Conservation (phyloP, 2,113 vertebrate genomes). For the Boleophthalmus pectinirostris region DNA sequence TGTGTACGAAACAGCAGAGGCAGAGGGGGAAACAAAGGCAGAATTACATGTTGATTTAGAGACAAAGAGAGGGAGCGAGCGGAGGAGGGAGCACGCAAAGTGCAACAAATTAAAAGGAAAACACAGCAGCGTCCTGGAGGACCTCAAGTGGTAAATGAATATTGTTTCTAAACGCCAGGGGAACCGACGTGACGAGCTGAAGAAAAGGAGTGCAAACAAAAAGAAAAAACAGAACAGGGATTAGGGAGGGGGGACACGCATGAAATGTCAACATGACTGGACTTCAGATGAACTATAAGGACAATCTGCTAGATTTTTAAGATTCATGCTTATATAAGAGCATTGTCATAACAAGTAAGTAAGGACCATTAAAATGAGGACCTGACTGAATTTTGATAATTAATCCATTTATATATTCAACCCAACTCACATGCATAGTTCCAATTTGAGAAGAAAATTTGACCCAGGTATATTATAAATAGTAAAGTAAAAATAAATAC, state of each 20-base stretch:
- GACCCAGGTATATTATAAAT: too few relatives aligned
- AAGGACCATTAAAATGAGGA: too few relatives aligned
- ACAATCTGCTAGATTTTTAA: not conserved
- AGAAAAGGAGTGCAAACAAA: not conserved
- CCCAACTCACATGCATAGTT: too few relatives aligned
- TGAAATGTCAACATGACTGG: not conserved
- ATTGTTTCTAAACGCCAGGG: constrained; percentile 40
- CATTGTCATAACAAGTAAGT: too few relatives aligned
- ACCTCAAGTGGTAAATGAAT: constrained; percentile 44
- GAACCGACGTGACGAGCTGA: constrained; percentile 20
- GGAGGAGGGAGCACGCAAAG: not conserved
- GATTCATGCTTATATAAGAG: too few relatives aligned
- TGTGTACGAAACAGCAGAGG: not conserved
- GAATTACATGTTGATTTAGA: constrained; percentile 20
- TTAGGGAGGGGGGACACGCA: not conserved
- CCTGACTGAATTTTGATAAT: too few relatives aligned
- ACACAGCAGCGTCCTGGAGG: constrained; percentile 27
- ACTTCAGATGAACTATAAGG: not conserved
- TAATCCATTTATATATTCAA: too few relatives aligned
- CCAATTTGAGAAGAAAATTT: too few relatives aligned
- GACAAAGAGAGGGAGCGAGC: constrained; percentile 4
- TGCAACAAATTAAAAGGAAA: constrained; percentile 36
- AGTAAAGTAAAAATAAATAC: too few relatives aligned
- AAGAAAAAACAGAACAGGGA: constrained; percentile 2
- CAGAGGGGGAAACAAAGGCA: constrained; percentile 17